These are phyloP conservation scores for Mesocricetus auratus DNA, from an alignment of 2,113 vertebrate species.

Conservation along the genomic window DNA sequence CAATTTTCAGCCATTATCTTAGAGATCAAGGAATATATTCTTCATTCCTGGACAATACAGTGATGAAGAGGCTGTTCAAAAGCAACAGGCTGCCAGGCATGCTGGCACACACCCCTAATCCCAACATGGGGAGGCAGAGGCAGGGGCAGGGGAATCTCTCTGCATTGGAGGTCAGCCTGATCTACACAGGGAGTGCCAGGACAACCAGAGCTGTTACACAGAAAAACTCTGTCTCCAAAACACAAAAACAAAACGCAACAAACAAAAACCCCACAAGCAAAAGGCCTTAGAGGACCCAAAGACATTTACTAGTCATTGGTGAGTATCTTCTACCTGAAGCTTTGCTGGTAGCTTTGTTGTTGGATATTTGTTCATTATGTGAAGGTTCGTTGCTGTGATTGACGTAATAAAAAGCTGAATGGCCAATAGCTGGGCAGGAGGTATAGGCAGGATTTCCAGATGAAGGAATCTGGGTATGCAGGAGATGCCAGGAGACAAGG, in stretches of 20 bases:
- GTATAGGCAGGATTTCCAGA: background rate
- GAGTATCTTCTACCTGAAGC: background rate
- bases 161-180: background rate
- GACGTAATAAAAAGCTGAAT: background rate
- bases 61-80: background rate
- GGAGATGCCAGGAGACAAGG: background rate
- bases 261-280: background rate
- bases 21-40: background rate
- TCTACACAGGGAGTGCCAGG: background rate
- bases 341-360: background rate
- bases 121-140: too few relatives aligned
- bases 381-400: background rate
- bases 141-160: background rate
- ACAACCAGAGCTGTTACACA: background rate
- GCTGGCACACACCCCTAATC: background rate
- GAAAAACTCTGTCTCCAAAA: background rate
- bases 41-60: conserved; percentile 45
- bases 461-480: background rate
- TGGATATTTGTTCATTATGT: background rate
- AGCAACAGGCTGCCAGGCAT: background rate
- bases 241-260: background rate
- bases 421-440: background rate
- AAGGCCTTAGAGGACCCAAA: background rate
- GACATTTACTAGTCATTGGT: background rate
- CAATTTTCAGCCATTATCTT: background rate